A percentile compares a stretch with the other conserved stretches of the same genome.
Conservation (phyloP, 2,113 vertebrate genomes). For the Carassius auratus region DNA sequence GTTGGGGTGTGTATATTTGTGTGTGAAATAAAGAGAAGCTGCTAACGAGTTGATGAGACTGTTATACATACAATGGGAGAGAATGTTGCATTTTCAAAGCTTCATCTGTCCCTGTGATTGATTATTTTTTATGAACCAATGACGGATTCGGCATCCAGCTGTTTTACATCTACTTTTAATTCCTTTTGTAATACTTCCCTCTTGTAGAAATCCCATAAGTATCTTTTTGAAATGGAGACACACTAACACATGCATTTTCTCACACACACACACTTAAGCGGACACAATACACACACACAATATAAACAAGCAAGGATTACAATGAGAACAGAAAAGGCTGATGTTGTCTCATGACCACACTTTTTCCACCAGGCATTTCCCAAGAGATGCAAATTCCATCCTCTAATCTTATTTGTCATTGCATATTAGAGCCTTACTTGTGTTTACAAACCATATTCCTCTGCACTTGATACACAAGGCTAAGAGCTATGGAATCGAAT, state of each 20-base stretch:
- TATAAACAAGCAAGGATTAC: slow-evolving; percentile 40
- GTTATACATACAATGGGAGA: background rate
- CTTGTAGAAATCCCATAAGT: slow-evolving; percentile 48
- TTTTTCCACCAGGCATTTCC: slow-evolving; percentile 51
- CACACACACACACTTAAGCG: background rate
- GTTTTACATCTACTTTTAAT: slow-evolving; percentile 55
- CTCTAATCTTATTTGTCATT: slow-evolving; percentile 62
- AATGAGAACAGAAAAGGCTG: slow-evolving; percentile 25
- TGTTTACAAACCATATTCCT: slow-evolving; percentile 61
- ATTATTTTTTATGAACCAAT: slow-evolving; percentile 50
- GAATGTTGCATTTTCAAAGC: slow-evolving; percentile 7
- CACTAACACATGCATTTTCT: slow-evolving; percentile 11
- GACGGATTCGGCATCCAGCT: slow-evolving; percentile 42
- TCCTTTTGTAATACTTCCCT: slow-evolving; percentile 52
- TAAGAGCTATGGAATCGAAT: slow-evolving; percentile 56
- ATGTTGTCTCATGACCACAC: slow-evolving; percentile 50
- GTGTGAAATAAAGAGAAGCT: background rate
- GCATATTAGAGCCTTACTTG: slow-evolving; percentile 50
- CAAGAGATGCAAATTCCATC: slow-evolving; percentile 53
- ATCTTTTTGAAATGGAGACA: slow-evolving; percentile 53
- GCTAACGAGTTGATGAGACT: background rate
- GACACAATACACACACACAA: slow-evolving; percentile 41
- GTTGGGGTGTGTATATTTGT: background rate
- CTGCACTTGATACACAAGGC: slow-evolving; percentile 53
- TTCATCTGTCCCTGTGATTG: slow-evolving; percentile 39